phyloP scores from a whole-genome alignment of 2,797 vertebrate genomes.

The Ibycter americanus region DNA sequence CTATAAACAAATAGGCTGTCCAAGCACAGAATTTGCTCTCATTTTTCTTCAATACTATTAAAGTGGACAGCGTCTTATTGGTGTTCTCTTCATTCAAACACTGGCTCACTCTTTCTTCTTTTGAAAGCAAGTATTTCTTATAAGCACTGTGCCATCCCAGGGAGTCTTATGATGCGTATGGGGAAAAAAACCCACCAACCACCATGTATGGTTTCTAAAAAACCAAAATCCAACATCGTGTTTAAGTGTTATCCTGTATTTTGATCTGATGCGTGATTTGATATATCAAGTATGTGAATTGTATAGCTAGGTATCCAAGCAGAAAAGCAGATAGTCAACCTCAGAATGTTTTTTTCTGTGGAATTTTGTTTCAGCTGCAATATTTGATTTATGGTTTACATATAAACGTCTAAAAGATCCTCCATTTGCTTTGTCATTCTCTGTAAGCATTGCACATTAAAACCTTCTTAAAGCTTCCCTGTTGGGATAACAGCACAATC shows the following conservation, averaged over 20 bases:
- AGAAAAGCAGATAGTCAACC: neutral
- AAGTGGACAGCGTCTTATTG: neutral
- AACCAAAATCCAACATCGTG: neutral
- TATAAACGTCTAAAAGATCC: neutral
- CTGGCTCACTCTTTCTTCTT: neutral
- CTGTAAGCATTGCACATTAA: neutral
- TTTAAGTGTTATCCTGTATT: neutral
- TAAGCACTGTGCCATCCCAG: neutral
- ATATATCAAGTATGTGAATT: neutral
- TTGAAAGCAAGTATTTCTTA: neutral
- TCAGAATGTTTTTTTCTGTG: neutral
- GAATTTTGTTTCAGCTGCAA: neutral
- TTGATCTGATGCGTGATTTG: neutral
- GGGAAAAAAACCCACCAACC: rapidly evolving
- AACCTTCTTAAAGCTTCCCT: neutral
- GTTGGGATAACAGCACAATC: neutral
- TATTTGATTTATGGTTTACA: neutral
- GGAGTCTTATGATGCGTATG: neutral
- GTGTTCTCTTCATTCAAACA: neutral
- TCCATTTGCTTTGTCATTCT: neutral
- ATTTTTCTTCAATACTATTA: neutral
- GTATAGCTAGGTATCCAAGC: neutral
- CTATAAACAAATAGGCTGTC: neutral
- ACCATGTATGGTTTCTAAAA: neutral
- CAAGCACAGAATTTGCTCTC: neutral